Conservation (phyloP, 1,140 invertebrate species). For the Philotrypesis tridentata region DNA sequence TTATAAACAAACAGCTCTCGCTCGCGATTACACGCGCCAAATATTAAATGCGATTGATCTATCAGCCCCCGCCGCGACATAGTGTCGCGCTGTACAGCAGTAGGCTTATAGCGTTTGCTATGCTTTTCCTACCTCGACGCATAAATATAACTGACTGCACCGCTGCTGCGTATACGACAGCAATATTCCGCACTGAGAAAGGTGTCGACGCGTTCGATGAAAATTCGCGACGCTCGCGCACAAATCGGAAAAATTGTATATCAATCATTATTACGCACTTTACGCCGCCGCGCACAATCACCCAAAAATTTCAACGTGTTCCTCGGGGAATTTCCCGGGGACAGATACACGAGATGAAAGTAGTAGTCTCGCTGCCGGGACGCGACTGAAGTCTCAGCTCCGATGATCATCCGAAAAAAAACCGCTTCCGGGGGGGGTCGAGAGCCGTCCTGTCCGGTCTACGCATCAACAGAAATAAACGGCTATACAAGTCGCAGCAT, state of each 20-base stretch:
- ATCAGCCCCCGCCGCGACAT: too few species aligned
- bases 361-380: neutral
- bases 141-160: too few species aligned
- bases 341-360: neutral
- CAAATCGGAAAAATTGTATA: neutral
- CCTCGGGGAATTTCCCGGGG: too few species aligned
- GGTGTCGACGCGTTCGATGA: too few species aligned
- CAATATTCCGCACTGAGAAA: too few species aligned
- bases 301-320: neutral
- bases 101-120: too few species aligned
- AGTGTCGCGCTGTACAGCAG: too few species aligned
- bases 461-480: neutral
- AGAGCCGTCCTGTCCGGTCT: too few species aligned
- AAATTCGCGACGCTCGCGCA: too few species aligned
- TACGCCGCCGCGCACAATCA: neutral
- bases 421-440: conserved; percentile 32
- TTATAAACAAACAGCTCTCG: neutral
- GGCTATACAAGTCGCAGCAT: neutral
- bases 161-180: too few species aligned
- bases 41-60: conserved; percentile 14
- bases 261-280: too few species aligned
- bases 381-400: neutral
- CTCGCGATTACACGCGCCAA: neutral
- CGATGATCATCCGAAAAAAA: neutral
- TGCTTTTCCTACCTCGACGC: too few species aligned